Percentiles rank a stretch among this genome's conserved stretches.
Evolutionary conservation across 2,797 vertebrate genomes (phyloP).

Genomic region (Distichodus sexfasciatus): DNA sequence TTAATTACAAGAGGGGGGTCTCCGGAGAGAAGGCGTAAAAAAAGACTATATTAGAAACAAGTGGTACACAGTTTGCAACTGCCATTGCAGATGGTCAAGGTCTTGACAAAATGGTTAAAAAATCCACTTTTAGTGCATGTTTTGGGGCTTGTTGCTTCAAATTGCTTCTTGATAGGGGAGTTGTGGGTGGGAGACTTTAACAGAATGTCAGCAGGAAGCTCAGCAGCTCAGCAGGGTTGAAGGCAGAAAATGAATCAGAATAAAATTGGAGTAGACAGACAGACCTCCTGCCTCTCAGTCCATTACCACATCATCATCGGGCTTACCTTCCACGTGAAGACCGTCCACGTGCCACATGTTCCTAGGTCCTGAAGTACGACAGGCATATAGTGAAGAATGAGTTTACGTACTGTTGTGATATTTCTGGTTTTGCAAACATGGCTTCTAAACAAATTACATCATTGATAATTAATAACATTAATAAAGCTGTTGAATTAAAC

Average conservation of each 20-base stretch:
- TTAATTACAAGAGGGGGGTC: slow-evolving; percentile 51
- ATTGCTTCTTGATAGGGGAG: slow-evolving; percentile 7
- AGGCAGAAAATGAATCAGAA: slow-evolving; percentile 33
- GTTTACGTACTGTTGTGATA: neutral
- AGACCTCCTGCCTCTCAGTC: slow-evolving; percentile 36
- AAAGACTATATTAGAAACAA: neutral
- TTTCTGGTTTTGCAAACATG: too few relatives aligned
- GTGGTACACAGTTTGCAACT: neutral
- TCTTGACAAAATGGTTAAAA: neutral
- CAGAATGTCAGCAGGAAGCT: slow-evolving; percentile 20
- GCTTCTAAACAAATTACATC: too few relatives aligned
- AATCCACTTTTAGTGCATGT: neutral
- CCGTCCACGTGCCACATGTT: neutral
- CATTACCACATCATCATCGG: slow-evolving; percentile 33
- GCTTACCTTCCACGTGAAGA: slow-evolving; percentile 27
- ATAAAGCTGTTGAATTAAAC: too few relatives aligned
- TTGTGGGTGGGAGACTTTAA: neutral
- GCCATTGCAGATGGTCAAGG: neutral
- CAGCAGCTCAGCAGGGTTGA: slow-evolving; percentile 12
- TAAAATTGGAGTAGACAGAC: slow-evolving; percentile 9
- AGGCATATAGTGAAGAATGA: neutral
- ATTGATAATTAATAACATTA: too few relatives aligned
- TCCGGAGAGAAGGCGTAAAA: neutral
- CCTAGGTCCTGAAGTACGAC: neutral
- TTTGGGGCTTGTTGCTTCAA: neutral